These are phyloP conservation scores for Orchestes rusci DNA, from an alignment of 2,888 invertebrate genomes.

Conservation along the genomic window DNA sequence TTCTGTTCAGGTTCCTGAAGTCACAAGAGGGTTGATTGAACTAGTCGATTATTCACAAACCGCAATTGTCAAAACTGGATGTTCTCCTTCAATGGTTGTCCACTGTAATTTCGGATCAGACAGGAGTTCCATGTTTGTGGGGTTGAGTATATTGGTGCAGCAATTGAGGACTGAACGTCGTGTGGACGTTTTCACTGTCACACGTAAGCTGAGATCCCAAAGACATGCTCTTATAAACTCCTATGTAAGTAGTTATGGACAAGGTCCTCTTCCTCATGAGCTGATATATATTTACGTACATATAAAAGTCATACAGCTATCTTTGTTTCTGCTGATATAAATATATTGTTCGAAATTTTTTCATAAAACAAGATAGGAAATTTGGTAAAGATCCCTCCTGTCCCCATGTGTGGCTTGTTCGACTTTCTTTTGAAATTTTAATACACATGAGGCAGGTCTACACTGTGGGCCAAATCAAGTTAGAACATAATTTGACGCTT, in stretches of 20 bases:
- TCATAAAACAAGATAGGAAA: too few relatives aligned
- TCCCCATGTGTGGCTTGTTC: too few relatives aligned
- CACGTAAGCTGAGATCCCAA: slow-evolving; percentile 77
- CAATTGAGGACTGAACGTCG: slow-evolving; percentile 78
- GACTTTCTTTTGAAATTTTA: too few relatives aligned
- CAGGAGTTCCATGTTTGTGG: slow-evolving; percentile 83
- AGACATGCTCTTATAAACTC: slow-evolving; percentile 78
- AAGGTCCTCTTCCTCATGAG: too few relatives aligned
- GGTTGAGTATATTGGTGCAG: slow-evolving; percentile 76
- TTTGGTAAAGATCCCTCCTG: too few relatives aligned
- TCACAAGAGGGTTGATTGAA: slow-evolving; percentile 78
- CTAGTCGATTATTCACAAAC: slow-evolving; percentile 69
- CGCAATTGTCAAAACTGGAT: slow-evolving; percentile 46
- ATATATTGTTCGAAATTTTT: too few relatives aligned
- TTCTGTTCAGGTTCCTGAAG: slow-evolving; percentile 60
- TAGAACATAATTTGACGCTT: too few relatives aligned
- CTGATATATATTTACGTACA: too few relatives aligned
- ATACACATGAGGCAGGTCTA: too few relatives aligned
- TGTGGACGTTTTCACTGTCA: slow-evolving; percentile 78
- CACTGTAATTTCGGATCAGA: slow-evolving; percentile 86
- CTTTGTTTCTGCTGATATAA: too few relatives aligned
- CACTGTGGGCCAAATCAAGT: too few relatives aligned
- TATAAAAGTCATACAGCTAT: too few relatives aligned
- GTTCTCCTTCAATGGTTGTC: slow-evolving; percentile 67
- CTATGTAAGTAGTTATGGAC: slow-evolving; percentile 56